phyloP scores from a whole-genome alignment of 2,113 vertebrate genomes.

The Psephotus haematonotus region DNA sequence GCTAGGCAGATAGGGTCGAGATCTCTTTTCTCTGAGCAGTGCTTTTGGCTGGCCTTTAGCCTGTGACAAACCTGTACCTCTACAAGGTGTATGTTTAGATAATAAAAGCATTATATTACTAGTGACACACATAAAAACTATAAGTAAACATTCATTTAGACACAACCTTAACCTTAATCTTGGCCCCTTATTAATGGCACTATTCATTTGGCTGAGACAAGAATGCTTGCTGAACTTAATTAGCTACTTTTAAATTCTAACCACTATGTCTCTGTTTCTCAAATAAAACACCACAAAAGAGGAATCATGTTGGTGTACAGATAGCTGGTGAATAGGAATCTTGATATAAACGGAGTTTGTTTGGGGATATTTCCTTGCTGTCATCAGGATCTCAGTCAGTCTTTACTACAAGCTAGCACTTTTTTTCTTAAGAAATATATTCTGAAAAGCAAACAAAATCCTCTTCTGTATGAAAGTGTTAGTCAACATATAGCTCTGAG shows the following conservation, averaged over 20 bases:
- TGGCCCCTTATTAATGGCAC: not conserved
- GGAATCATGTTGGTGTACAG: not conserved
- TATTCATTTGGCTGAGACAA: not conserved
- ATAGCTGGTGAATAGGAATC: not conserved
- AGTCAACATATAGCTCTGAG: slow-evolving; percentile 13
- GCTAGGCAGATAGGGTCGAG: not conserved
- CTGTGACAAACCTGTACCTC: not conserved
- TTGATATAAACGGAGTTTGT: not conserved
- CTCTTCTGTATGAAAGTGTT: not conserved
- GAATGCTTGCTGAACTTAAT: not conserved
- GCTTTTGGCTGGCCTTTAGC: not conserved
- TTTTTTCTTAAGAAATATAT: slow-evolving; percentile 1
- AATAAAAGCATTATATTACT: not conserved
- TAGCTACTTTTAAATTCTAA: not conserved
- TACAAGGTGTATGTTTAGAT: not conserved
- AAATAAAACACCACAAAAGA: not conserved
- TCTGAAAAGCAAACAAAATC: slow-evolving; percentile 31
- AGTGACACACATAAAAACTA: not conserved
- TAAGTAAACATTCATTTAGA: not conserved
- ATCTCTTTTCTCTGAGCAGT: not conserved
- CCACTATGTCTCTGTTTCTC: not conserved
- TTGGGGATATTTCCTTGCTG: not conserved
- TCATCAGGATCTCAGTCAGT: not conserved
- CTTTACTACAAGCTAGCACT: not conserved
- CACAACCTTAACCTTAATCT: not conserved